Evolutionary conservation across 2,113 vertebrate species (phyloP).

Genomic region (Nothocercus nigrocapillus): DNA sequence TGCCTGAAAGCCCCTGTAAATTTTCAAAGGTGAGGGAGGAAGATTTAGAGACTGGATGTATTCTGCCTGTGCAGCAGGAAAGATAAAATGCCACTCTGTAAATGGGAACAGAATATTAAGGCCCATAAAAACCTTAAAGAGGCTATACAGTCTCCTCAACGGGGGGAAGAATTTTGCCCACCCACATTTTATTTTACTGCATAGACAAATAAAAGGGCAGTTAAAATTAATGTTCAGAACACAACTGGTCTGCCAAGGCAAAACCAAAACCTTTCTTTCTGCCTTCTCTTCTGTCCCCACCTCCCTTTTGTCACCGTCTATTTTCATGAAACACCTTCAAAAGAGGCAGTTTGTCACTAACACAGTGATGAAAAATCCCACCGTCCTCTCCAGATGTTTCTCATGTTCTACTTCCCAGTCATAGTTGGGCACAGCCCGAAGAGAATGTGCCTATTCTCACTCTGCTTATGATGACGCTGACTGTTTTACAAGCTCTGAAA

Average conservation of each 20-base stretch:
- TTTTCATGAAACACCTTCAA: constrained; percentile 13
- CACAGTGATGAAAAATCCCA: not conserved
- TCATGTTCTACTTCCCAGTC: not conserved
- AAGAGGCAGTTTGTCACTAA: not conserved
- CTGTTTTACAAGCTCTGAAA: not conserved
- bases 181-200: constrained; percentile 64
- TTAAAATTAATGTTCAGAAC: constrained; percentile 51
- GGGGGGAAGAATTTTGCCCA: constrained; percentile 71
- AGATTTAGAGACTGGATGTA: constrained; percentile 68
- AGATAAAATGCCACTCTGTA: constrained; percentile 57
- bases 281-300: not conserved
- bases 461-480: not conserved
- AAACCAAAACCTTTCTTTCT: constrained; percentile 32
- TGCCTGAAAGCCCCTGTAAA: constrained; percentile 74
- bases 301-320: not conserved
- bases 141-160: constrained; percentile 29
- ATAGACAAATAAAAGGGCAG: constrained; percentile 37
- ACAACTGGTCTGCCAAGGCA: not conserved
- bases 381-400: not conserved
- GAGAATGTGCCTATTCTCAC: not conserved
- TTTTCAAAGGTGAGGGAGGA: constrained; percentile 74
- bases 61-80: constrained; percentile 45
- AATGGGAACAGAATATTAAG: constrained; percentile 61
- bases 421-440: not conserved
- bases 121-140: constrained; percentile 68